Evolutionary conservation across 35 echinoderm and acorn worm genomes (phyloP), one percentile per base, ranked within the genome.

Genomic region (Apostichopus japonicus): DNA sequence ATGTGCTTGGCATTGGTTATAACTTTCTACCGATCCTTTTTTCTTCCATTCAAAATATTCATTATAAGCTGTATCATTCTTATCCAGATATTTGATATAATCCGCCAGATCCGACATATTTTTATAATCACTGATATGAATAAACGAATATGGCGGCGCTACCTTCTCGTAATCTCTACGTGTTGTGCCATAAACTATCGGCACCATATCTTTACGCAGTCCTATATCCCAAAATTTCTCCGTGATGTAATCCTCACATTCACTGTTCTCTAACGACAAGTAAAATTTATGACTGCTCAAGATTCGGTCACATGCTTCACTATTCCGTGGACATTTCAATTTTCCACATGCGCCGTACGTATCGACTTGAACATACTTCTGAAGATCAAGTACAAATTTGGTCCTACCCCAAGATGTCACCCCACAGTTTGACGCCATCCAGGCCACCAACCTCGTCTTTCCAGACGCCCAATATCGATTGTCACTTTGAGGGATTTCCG

Each of bases 161-260:
- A 93, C 11, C 15, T 65, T 33, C 78, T 95, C 94, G 78, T 95
- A 95, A 59, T 81, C 84, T 17, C 76, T 67, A 8, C 87, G 25
- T 19, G 44, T 80, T 16, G 94, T n/a, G 2, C 94, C 94, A 51
- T 90, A 95, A 11, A 95, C 94, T 61, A 95, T 83, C 10, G 94
- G 94, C 0, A 95, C 94, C 15, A 88, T 24, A 1, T 81, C 81
- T 15, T 92, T 21, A 17, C 13, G 21, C 5, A 87, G 57, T n/a
- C 67, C 55, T 5, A 76, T 95, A 6, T 55, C 24, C 94, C 94
- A 95, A 21, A 92, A 16, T 54, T 93, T 95, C 62, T 95, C 94
- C 22, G 94, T 95, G 24, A 95, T 95, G 84, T 95, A 95, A 54
- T 95, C 94, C 23, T 81, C 70, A 72, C 94, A 95, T 79, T 89